phyloP scores from a whole-genome alignment of 1,140 invertebrate genomes.

The Drosophila sechellia region DNA sequence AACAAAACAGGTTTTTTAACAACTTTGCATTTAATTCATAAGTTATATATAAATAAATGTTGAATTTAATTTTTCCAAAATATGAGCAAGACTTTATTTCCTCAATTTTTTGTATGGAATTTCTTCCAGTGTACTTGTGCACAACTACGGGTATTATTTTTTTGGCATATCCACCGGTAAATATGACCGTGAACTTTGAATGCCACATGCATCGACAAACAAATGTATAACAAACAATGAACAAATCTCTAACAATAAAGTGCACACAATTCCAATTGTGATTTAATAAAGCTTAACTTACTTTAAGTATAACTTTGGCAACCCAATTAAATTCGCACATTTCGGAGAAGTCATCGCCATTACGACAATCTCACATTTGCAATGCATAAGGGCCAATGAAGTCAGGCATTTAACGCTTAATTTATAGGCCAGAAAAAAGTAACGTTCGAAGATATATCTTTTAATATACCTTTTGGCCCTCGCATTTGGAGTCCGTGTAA shows the following conservation, averaged over 20 bases:
- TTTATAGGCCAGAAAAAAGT: conserved; percentile 48
- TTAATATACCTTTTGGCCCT: conserved; percentile 21
- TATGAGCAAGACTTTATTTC: no score
- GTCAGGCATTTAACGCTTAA: conserved; percentile 63
- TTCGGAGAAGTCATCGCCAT: conserved; percentile 34
- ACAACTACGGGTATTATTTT: conserved; percentile 19
- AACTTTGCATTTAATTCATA: no score
- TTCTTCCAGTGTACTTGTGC: conserved; percentile 30
- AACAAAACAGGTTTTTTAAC: background rate
- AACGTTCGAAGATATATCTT: conserved; percentile 22
- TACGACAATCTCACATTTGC: conserved; percentile 45
- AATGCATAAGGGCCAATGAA: conserved; percentile 27
- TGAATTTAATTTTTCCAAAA: no score
- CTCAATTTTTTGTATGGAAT: background rate
- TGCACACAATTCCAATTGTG: conserved; percentile 41
- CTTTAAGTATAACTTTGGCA: background rate
- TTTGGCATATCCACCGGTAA: conserved; percentile 53
- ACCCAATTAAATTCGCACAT: conserved; percentile 32
- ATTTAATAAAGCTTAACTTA: conserved; percentile 29
- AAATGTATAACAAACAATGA: conserved; percentile 41
- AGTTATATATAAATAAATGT: no score
- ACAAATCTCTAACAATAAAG: conserved; percentile 31
- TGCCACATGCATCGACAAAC: conserved; percentile 43
- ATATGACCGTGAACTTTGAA: conserved; percentile 64
- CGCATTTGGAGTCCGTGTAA: conserved; percentile 38